Evolutionary conservation across 1,140 invertebrate genomes (phyloP), one percentile per base, ranked within the genome.

Genomic region (Hylaeus volcanicus): DNA sequence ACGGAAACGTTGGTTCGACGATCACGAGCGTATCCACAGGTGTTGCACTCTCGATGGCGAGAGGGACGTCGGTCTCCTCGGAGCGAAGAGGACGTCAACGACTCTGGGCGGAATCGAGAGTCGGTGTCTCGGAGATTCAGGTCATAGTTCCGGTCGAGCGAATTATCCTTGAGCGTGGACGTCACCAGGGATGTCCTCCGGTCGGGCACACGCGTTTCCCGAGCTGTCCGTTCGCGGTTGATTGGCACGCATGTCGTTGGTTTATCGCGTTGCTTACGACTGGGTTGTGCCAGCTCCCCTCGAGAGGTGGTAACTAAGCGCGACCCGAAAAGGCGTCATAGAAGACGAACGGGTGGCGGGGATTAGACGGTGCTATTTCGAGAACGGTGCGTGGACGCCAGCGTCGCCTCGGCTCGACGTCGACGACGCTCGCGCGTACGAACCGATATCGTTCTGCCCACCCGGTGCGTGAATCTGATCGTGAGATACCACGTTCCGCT

Each of bases 241-340:
- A 76, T 84, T 80, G 77, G 79, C 70, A 63, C 81, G 81, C 88
- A 87, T 87, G 88, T 88, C 87, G 86, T 78, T 82, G 71, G 81
- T 88, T 88, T 88, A 88, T 88, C 86, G 84, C 84, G 83, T 75
- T 87, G 74, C 84, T 81, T 79, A 71, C 77, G 81, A 88, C 86
- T 87, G 84, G 87, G 69, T 86, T 61, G 77, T 74, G 74, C 77
- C 79, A 88, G 86, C 79, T 83, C 79, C 71, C 81, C 56, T 78
- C 83, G 60, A 68, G 64, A 83, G 82, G 84, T 77, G 85, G 84
- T 79, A 86, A 83, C 86, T 87, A 89, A 88, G 87, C 88, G 86
- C 90, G 89, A 89, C 88, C 91, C 86, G 88, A 91, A 92, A 92
- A 90, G 89, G 88, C 88, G 83, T 85, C 86, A 80, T 76, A 83